These are phyloP conservation scores for Tautogolabrus adspersus DNA, from an alignment of 2,113 vertebrate species.

Conservation along the genomic window DNA sequence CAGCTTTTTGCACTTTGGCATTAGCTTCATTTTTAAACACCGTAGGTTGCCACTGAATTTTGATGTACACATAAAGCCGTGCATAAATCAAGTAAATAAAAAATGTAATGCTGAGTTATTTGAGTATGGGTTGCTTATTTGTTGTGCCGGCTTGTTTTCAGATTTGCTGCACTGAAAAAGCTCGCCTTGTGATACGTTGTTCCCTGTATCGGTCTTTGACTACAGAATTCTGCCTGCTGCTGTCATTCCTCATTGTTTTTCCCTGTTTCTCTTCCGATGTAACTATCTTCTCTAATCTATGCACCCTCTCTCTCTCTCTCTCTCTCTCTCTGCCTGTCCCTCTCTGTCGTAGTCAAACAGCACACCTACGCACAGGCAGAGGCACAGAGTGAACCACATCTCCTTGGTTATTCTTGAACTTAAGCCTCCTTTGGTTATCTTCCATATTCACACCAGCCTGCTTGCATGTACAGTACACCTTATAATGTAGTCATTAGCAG, in stretches of 20 bases:
- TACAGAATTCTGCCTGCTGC: conserved; percentile 43
- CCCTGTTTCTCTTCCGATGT: conserved; percentile 25
- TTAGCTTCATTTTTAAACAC: no score
- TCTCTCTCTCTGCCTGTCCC: not conserved
- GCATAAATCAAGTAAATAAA: not conserved
- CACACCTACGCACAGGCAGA: conserved; percentile 33
- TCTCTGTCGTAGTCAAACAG: conserved; percentile 20
- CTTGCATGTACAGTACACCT: conserved; percentile 54
- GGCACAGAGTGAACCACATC: conserved; percentile 16
- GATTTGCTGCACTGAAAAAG: conserved; percentile 2
- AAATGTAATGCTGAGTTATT: not conserved
- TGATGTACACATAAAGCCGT: no score
- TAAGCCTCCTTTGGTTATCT: conserved; percentile 47
- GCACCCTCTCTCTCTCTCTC: not conserved
- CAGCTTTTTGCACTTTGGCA: no score
- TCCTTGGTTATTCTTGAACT: conserved; percentile 53
- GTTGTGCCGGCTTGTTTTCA: conserved; percentile 1
- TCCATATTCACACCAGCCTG: conserved; percentile 43
- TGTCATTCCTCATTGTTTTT: conserved; percentile 39
- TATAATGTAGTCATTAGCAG: conserved; percentile 70
- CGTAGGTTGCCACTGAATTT: no score
- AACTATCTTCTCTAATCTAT: conserved; percentile 6
- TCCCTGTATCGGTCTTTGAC: conserved; percentile 36
- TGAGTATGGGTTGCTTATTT: conserved; percentile 6
- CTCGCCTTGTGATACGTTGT: conserved; percentile 5